phyloP scores from a whole-genome alignment of 2,113 vertebrate species.

The Clarias magur region DNA sequence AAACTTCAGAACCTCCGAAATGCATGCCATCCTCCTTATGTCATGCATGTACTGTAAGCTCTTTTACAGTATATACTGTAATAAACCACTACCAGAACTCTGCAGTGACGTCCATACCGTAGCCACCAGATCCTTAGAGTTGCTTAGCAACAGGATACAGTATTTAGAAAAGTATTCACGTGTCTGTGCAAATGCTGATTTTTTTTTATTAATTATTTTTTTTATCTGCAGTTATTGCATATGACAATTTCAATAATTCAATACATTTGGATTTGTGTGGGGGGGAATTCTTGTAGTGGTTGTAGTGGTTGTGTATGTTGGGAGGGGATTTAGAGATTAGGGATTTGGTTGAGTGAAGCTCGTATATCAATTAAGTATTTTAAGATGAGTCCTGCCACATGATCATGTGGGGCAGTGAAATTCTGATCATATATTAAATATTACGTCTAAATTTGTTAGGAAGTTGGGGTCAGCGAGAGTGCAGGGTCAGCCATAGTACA shows the following conservation, averaged over 20 bases:
- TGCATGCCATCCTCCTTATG: background rate
- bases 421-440: background rate
- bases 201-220: background rate
- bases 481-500: background rate
- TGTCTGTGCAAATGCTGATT: conserved; percentile 14
- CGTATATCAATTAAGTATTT: background rate
- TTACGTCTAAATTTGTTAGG: background rate
- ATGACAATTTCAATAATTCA: conserved; percentile 4
- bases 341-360: background rate
- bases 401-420: background rate
- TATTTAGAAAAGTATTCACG: conserved; percentile 52
- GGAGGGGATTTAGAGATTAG: background rate
- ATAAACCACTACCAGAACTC: conserved; percentile 20
- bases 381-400: background rate
- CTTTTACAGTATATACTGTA: conserved; percentile 24
- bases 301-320: background rate
- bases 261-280: background rate
- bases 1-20: background rate
- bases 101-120: conserved; percentile 52
- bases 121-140: conserved; percentile 47
- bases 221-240: conserved; percentile 48
- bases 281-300: background rate
- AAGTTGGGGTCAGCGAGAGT: background rate
- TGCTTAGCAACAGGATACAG: conserved; percentile 59
- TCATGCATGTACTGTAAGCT: conserved; percentile 10